These are phyloP conservation scores for Ephestia elutella DNA, from an alignment of 1,140 invertebrate genomes.

Conservation along the genomic window DNA sequence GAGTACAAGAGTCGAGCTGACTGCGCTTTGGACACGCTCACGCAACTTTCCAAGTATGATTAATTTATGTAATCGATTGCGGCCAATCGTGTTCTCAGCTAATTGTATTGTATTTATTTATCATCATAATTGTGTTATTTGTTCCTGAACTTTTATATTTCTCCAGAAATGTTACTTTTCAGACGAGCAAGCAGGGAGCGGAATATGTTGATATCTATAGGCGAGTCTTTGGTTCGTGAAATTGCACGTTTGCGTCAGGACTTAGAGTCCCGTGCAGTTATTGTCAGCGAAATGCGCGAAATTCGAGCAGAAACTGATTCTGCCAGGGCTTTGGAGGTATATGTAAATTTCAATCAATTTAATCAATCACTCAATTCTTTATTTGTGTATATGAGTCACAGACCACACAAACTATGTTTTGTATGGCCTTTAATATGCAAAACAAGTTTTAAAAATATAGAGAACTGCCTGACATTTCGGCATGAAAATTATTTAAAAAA, in stretches of 20 bases:
- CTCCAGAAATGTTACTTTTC: background rate
- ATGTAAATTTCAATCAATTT: slow-evolving; percentile 18
- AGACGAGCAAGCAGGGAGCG: slow-evolving; percentile 49
- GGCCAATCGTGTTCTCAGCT: too few relatives aligned
- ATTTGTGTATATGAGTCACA: too few relatives aligned
- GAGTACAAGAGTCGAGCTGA: slow-evolving; percentile 46
- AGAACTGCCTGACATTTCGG: too few relatives aligned
- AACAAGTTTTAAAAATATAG: too few relatives aligned
- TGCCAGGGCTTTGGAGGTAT: slow-evolving; percentile 37
- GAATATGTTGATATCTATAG: slow-evolving; percentile 45
- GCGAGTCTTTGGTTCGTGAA: slow-evolving; percentile 53
- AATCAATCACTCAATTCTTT: background rate
- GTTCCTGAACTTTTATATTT: background rate
- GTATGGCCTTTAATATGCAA: too few relatives aligned
- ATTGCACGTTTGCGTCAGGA: slow-evolving; percentile 49
- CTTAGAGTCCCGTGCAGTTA: slow-evolving; percentile 25
- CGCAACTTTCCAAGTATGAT: slow-evolving; percentile 49
- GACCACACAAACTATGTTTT: too few relatives aligned
- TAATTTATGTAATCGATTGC: background rate
- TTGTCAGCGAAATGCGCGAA: slow-evolving; percentile 31
- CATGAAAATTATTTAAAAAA: too few relatives aligned
- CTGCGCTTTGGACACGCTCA: slow-evolving; percentile 38
- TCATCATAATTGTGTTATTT: background rate
- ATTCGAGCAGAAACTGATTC: slow-evolving; percentile 29
- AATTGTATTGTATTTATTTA: too few relatives aligned